Base-by-base conservation (phyloP, 1,140 invertebrate species). In the Drosophila lacertosa region DNA sequence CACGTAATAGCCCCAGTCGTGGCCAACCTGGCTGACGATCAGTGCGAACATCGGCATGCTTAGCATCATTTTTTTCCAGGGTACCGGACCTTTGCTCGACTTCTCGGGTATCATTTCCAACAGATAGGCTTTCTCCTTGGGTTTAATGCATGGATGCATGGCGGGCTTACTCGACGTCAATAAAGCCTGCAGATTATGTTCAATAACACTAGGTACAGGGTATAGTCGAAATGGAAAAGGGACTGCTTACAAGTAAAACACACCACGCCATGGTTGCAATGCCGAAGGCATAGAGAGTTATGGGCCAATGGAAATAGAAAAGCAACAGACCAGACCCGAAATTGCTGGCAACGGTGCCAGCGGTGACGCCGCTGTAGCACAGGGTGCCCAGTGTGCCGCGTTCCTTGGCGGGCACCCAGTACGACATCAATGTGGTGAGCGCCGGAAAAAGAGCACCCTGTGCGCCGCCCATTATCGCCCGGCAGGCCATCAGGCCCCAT, bases 1-100 rank as follows among this genome's bases (percentile, higher is more conserved):
- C 1, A 96, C 97, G 79, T 96, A 97, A 86, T 96, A 96, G 0
- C 95, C 96, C 94, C 96, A 98, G 89, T 97, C 96, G 83, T 97
- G 95, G 0, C 83, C 81, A 60, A 93, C 76, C 79, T 98, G 97
- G 6, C 92, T 91, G 33, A 91, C 90, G n/a, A 94, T 92, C 6
- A 94, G 72, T 1, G 93, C 93, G 91, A 92, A 93, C 26, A 94
- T 74, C 0, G 93, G 93, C 4, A 92, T 82, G 0, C 94, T 96
- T 11, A 91, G 93, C 1, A 96, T 83, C n/a, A 94, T 92, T 1
- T 91, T 91, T 29, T 92, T 91, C 93, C 93, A 94, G 0, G 94
- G 93, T 20, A 93, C 93, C 72, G 79, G 32, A 0, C 84, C 42
- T 4, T 50, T 45, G 2, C 67, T n/a, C 13, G 5, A 1, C 4